Conservation (phyloP, 2,113 vertebrate species). For the Rhipidura dahli region DNA sequence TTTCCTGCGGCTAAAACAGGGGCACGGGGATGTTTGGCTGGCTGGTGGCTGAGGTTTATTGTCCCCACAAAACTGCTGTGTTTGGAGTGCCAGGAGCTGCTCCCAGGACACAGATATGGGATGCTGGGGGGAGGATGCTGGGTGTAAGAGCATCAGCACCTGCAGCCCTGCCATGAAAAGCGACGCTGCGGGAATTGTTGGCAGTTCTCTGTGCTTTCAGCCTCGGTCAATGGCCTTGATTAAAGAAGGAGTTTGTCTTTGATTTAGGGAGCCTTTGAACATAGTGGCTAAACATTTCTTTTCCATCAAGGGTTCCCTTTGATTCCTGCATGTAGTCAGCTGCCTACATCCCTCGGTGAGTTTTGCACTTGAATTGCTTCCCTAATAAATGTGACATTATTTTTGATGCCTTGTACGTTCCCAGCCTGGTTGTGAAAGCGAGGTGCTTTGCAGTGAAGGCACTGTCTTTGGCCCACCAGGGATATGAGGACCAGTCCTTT, state of each 20-base stretch:
- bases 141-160: not conserved
- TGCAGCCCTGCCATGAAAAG: not conserved
- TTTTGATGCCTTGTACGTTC: not conserved
- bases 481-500: not conserved
- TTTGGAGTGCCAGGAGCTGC: not conserved
- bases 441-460: not conserved
- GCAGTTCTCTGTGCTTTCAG: not conserved
- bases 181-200: not conserved
- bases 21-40: not conserved
- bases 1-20: not conserved
- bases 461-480: not conserved
- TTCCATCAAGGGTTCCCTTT: slow-evolving; percentile 41
- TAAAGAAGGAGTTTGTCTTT: slow-evolving; percentile 63
- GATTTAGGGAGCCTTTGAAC: slow-evolving; percentile 60
- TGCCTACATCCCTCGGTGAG: not conserved
- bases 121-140: not conserved
- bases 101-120: not conserved
- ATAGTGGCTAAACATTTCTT: slow-evolving; percentile 30
- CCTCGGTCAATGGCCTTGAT: slow-evolving; percentile 48
- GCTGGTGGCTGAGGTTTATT: not conserved
- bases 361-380: slow-evolving; percentile 23
- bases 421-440: not conserved
- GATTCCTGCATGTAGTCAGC: slow-evolving; percentile 35
- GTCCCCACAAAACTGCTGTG: not conserved
- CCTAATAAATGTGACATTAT: slow-evolving; percentile 33